Evolutionary conservation across 1,140 invertebrate species (phyloP), one percentile per base, ranked within the genome.

Genomic region (Drosophila punjabiensis): DNA sequence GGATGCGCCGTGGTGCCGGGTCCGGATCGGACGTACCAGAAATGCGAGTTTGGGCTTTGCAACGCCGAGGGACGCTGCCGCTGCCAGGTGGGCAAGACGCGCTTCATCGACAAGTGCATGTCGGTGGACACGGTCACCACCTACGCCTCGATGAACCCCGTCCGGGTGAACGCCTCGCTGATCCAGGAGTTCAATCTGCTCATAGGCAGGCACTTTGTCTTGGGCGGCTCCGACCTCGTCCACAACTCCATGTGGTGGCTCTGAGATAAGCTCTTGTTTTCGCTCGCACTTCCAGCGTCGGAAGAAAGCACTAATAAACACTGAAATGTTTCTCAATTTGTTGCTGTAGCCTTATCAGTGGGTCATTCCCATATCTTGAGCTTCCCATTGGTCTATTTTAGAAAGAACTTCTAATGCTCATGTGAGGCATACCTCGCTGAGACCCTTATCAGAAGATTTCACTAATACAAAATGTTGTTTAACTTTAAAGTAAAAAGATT

Each of bases 31-130:
- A 83, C 56, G 6, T 88, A 92, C 65, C 92, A 93, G 58, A 66
- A 59, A 5, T 93, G 92, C 47, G 81, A 88, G 37, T 58, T 73
- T 7, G 92, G 92, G 3, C 74, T 70, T 55, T 93, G 92, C 66
- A 91, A 76, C 55, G 53, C 76, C 7, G 70, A 86, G 55, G 92
- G 92, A 8, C 76, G 70, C 7, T 93, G 92, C 41, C 92, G 91
- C 11, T 93, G 92, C 41, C 37, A 82, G 63, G 70, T 69, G 43
- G 92, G 92, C 18, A 91, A 71, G 45, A 85, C 86, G 18, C 75
- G 91, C 0, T 92, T 92, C 56, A 92, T 92, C 16, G 86, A 92
- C 77, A 79, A 79, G 45, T 92, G 91, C 62, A 82, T 92, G 74
- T 86, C 85, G 9, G 82, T 91, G 32, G 91, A 92, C 56, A 76